Evolutionary conservation across 1,140 invertebrate species (phyloP), one percentile per base, ranked within the genome.

Genomic region (Caenorhabditis briggsae): DNA sequence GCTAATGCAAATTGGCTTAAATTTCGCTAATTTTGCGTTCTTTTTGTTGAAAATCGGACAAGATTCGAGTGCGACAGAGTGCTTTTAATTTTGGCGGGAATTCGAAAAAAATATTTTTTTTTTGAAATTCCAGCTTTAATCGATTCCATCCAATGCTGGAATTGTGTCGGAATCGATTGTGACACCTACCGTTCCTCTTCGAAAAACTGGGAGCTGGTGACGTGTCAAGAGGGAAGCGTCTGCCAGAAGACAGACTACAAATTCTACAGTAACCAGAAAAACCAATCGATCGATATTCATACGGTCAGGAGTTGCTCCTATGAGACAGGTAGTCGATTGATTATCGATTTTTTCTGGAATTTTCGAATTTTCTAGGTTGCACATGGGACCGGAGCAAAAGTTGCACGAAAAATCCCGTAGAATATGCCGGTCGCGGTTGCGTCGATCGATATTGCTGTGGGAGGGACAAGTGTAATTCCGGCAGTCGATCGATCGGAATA

Each of bases 201-300:
- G 20, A 78, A 50, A 9, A 78, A 78, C 41, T 78, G 70, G 70
- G 70, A 78, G 11, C 46, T 78, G 18, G 70, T 78, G 70, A 78
- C 70, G 46, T 78, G 70, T 50, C 70, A 46, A 14, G n/a, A 18
- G 33, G 70, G 70, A 23, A 78, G 70, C 50, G 70, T 78, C 50
- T 78, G 70, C 50, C 70, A 78, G 70, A 78, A 78, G 41, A 78
- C 70, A 11, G 46, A 78, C 18, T 78, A 50, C 46, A 12, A 23
- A 14, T 78, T 78, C 70, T 78, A 78, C 46, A 78, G 70, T 50
- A 78, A 78, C 20, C 70, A 78, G 46, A 78, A 50, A 23, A 78
- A 78, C 46, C 18, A 78, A 18, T 50, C 70, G 7, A 46, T 50
- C 20, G n/a, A 50, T 6, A 50, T 5, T 12, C 11, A 20, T 14